Base-by-base conservation (phyloP, 2,797 vertebrate species). In the Megalops cyprinoides region DNA sequence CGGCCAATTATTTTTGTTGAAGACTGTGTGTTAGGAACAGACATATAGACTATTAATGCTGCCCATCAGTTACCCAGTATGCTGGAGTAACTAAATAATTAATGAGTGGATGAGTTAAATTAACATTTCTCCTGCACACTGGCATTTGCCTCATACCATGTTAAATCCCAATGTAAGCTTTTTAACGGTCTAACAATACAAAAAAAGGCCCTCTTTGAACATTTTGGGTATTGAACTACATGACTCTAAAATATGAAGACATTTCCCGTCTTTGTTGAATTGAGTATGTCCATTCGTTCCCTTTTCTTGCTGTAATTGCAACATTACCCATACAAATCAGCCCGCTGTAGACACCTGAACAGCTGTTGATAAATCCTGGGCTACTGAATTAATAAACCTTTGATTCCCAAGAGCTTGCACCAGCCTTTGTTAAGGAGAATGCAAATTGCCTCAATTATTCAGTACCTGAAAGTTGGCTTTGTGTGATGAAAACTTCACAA, bases 301-400 rank as follows among this genome's bases (percentile, higher is more conserved):
- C 44, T 28, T n/a, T 48, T 48, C 71, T 49, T 46, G 71, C n/a
- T 46, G 10, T 74, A 74, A 74, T 49, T 48, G 46, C 71, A 15
- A 31, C 23, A 18, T 49, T 74, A 49, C 71, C 71, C 71, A 79
- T 83, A 82, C 79, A 77, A 85, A 83, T 85, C 82, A 85, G 84
- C 67, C 39, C 74, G 77, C 82, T 56, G 82, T 87, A 86, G 77
- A 86, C 88, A 90, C 87, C 84, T 89, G 87, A 89, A 88, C 88
- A 90, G 87, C 84, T 90, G 88, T 84, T 90, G 85, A 90, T 89
- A 91, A 87, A 91, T 87, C 90, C 85, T 87, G 83, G 85, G 86
- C 37, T 74, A 84, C 85, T 15, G 58, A 89, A 89, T 93, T 92
- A 92, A 92, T 92, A 90, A 93, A 92, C 86, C 90, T 90, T 87